Evolutionary conservation across 2,888 invertebrate species (phyloP).

Genomic region (Hypomecis punctinalis): DNA sequence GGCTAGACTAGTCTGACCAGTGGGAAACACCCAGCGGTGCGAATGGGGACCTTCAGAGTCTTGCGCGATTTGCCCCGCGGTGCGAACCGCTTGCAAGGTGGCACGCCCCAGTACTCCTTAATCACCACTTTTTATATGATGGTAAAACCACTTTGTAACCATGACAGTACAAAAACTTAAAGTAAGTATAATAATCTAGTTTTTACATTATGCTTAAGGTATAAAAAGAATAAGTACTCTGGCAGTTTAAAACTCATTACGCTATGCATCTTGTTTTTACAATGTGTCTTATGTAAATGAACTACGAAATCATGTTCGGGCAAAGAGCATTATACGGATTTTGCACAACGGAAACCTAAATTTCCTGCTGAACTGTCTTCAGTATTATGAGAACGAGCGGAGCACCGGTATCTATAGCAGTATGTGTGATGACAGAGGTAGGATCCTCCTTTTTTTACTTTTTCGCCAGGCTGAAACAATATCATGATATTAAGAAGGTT

Average conservation of each 20-base stretch:
- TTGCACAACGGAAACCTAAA: slow-evolving; percentile 96
- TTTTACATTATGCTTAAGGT: not conserved
- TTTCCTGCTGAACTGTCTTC: slow-evolving; percentile 97
- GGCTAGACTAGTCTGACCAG: too few species aligned
- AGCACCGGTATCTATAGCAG: slow-evolving; percentile 97
- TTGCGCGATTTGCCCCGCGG: too few species aligned
- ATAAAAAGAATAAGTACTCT: slow-evolving; percentile 15
- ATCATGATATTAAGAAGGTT: not conserved
- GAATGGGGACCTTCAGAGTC: too few species aligned
- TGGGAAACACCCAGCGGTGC: too few species aligned
- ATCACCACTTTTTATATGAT: too few species aligned
- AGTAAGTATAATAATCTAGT: not conserved
- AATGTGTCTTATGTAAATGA: slow-evolving; percentile 1
- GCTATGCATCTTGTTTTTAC: slow-evolving; percentile 11
- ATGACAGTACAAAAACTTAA: not conserved
- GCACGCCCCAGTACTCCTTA: too few species aligned
- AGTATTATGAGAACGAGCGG: slow-evolving; percentile 96
- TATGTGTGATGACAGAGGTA: slow-evolving; percentile 95
- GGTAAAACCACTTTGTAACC: not conserved
- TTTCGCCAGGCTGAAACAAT: slow-evolving; percentile 85
- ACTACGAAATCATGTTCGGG: not conserved
- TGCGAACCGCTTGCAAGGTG: too few species aligned
- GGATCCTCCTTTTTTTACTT: slow-evolving; percentile 98
- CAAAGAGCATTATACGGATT: slow-evolving; percentile 49
- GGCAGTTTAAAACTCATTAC: slow-evolving; percentile 10